Evolutionary conservation across 2,888 invertebrate genomes (phyloP), one percentile per base, ranked within the genome.

Genomic region (Macropis europaea): DNA sequence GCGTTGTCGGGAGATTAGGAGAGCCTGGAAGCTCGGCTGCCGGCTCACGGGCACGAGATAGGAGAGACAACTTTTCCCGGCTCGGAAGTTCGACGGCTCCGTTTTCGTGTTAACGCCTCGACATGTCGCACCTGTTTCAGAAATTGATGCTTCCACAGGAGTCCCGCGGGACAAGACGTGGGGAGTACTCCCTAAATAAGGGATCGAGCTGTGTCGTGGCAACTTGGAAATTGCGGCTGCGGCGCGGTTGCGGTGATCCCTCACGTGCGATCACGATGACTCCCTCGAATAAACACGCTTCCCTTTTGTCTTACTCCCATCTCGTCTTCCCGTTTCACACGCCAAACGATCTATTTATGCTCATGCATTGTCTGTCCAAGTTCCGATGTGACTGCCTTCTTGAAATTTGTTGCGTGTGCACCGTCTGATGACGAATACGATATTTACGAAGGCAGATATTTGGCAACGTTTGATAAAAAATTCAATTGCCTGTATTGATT

Each of bases 81-180:
- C n/a, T n/a, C n/a, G 30, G 9, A 78, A 80, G 79, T 82, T 79
- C 73, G 53, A 38, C 74, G 73, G 71, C 9, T n/a, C 3, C 17
- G 78, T 76, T 76, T 63, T 71, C 72, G 71, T 70, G 80, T 79
- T 77, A 83, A 82, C 82, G 78, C 72, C 73, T 73, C 71, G 75
- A 76, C 76, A 79, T 68, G 81, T 81, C 70, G 79, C 82, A 76
- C 80, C 77, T 83, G 82, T 83, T 83, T 71, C 79, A 76, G 79
- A 81, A 82, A 85, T 85, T 83, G 84, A 84, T 84, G 84, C 81
- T 77, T 66, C 75, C 36, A n/a, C 24, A 38, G 26, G 52, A 63
- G 42, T 76, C 78, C 53, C 78, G 26, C 56, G 69, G 73, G 78
- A 73, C 56, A 48, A 53, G 56, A 68, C 66, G 64, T 26, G 48